A percentile compares a stretch with the other conserved stretches of the same genome.
Evolutionary conservation across 2,797 vertebrate species (phyloP).

Genomic region (Phataginus tetradactyla): DNA sequence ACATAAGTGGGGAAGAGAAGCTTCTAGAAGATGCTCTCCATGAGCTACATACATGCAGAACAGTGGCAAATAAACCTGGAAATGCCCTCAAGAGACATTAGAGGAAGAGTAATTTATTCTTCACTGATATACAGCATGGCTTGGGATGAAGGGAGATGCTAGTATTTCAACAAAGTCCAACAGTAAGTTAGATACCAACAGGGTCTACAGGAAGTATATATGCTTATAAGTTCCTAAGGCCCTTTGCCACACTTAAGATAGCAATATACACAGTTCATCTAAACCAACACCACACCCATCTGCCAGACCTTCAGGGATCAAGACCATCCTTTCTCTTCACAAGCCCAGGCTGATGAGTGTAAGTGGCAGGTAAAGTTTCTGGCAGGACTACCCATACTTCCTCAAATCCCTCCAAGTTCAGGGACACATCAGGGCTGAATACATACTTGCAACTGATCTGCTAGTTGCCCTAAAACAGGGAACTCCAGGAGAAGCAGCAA

Average conservation of each 20-base stretch:
- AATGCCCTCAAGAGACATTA: background rate
- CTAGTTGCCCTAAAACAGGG: background rate
- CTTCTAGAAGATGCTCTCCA: background rate
- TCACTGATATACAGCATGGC: background rate
- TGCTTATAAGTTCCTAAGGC: background rate
- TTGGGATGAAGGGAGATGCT: background rate
- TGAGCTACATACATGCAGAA: background rate
- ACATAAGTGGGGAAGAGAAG: background rate
- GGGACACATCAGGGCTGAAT: background rate
- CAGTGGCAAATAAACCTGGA: background rate
- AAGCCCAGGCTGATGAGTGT: background rate
- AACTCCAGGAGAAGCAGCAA: background rate
- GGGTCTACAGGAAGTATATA: fast-evolving
- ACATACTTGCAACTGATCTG: fast-evolving
- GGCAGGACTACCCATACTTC: background rate
- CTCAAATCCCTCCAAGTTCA: background rate
- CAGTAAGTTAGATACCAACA: background rate
- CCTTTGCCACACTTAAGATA: background rate
- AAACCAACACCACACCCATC: background rate
- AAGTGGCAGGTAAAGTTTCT: background rate
- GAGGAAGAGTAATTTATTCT: background rate
- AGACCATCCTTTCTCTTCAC: too few species aligned
- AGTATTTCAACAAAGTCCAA: background rate
- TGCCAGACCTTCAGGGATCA: background rate
- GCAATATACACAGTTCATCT: background rate